Evolutionary conservation across 2,113 vertebrate species (phyloP).

Genomic region (Pachycephala philippinensis): DNA sequence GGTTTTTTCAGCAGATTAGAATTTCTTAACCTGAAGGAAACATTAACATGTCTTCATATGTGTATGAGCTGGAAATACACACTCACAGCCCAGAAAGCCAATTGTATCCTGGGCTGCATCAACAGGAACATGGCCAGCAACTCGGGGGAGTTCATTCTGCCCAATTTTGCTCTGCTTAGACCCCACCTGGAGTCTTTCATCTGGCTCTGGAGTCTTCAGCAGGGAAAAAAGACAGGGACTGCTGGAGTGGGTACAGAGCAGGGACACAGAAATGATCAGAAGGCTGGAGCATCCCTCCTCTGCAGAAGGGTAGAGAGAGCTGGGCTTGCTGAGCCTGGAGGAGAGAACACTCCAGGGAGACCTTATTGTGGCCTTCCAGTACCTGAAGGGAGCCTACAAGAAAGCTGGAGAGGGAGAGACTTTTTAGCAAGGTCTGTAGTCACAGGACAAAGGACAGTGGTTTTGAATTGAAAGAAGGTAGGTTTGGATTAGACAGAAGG

Average conservation of each 20-base stretch:
- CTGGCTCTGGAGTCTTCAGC: not conserved
- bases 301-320: not conserved
- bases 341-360: not conserved
- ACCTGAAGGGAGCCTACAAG: not conserved
- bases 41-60: not conserved
- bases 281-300: not conserved
- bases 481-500: not conserved
- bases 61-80: not conserved
- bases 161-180: not conserved
- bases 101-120: not conserved
- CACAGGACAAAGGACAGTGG: not conserved
- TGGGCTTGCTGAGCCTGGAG: not conserved
- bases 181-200: not conserved
- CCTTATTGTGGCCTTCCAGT: not conserved
- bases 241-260: fast-evolving
- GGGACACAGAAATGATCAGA: not conserved
- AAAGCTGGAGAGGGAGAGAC: not conserved
- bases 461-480: not conserved
- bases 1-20: not conserved
- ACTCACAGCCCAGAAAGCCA: not conserved
- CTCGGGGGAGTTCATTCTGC: fast-evolving
- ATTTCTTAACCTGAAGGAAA: not conserved
- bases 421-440: not conserved
- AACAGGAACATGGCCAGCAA: fast-evolving
- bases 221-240: not conserved